Evolutionary conservation across 2,888 invertebrate genomes (phyloP), one percentile per base, ranked within the genome.

Genomic region (Drosophila meridiana): DNA sequence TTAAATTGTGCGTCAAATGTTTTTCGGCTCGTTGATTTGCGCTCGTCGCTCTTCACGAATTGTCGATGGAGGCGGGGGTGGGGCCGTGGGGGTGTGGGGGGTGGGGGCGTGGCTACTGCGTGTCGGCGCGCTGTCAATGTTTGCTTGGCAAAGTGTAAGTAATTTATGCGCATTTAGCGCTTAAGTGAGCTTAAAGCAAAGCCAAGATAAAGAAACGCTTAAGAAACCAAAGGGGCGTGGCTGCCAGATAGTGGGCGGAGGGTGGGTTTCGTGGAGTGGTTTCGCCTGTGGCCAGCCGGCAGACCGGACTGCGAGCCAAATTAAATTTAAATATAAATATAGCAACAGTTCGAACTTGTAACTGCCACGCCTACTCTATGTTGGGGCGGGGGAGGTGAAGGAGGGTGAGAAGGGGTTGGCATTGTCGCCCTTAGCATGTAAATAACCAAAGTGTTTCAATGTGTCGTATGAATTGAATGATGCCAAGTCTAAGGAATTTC

Each of bases 101-200:
- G 40, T 6, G 65, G 40, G 58, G 77, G 73, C 69, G 70, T 73
- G 69, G 73, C 61, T 42, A 14, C 61, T 66, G 77, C 76, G 80
- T 79, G 79, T 79, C 61, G 76, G 68, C 69, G 36, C 57, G 71
- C 78, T 80, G 86, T 87, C 88, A 86, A 88, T 88, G 89, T 86
- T 87, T 87, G 89, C 82, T 78, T 77, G 82, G 75, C 78, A 84
- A 88, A 87, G 88, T 86, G 88, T 87, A 84, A 88, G 84, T 88
- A 87, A 88, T 87, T 87, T 88, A 87, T 87, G 88, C 88, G 86
- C 88, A 87, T 87, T 87, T 88, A 87, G 88, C 83, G 83, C 86
- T 88, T 72, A 88, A 87, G 86, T 88, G 88, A 76, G 86, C 86
- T 88, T 78, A 86, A 82, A 87, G 66, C 73, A 73, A 76, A 80